Conservation (phyloP, 2,113 vertebrate genomes). For the Erythrocercus mccallii region DNA sequence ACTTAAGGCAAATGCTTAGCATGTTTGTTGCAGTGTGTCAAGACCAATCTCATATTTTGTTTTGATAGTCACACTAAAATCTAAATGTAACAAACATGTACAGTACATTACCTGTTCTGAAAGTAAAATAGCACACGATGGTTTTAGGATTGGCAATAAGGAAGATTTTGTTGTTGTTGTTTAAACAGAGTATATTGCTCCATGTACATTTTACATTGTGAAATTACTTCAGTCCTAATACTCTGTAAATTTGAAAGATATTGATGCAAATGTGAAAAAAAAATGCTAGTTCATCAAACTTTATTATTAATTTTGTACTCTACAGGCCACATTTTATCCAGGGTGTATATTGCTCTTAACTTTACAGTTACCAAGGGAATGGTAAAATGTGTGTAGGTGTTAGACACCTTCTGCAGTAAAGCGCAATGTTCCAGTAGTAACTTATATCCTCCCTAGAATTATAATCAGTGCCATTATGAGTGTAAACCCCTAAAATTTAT, state of each 20-base stretch:
- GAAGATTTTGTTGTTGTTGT: not conserved
- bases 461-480: not conserved
- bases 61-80: not conserved
- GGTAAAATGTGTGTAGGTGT: not conserved
- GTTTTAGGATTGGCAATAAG: not conserved
- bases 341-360: not conserved
- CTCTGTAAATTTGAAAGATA: not conserved
- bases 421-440: not conserved
- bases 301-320: not conserved
- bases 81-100: not conserved
- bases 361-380: not conserved
- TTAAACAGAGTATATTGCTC: not conserved
- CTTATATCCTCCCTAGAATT: not conserved
- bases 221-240: not conserved
- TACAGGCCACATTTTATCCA: not conserved
- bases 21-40: not conserved
- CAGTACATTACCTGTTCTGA: not conserved
- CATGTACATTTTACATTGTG: not conserved
- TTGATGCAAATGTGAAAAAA: not conserved
- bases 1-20: not conserved
- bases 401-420: not conserved
- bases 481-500: not conserved
- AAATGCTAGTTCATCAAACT: not conserved
- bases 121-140: not conserved
- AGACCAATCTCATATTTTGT: not conserved